These are phyloP conservation scores for Corticium candelabrum DNA, from an alignment of 37 sponge, comb jelly and placozoan genomes.

Conservation along the genomic window DNA sequence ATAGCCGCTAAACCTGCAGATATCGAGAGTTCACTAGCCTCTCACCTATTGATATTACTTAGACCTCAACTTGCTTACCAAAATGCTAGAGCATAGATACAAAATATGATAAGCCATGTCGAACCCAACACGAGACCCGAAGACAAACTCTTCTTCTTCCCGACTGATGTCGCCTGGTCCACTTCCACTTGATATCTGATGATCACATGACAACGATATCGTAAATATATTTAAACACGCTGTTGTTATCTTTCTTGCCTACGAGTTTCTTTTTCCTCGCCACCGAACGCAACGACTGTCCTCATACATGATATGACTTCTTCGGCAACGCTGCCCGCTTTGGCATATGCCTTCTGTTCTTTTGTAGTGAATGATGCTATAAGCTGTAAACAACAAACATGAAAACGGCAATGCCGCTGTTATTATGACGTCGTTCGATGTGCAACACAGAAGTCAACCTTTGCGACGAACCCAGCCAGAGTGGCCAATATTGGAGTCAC, in stretches of 20 bases:
- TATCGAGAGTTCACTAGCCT: background rate
- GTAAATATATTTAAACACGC: background rate
- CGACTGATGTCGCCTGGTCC: background rate
- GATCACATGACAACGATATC: background rate
- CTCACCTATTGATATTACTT: background rate
- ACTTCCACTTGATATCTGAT: background rate
- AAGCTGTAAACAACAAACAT: constrained; percentile 19
- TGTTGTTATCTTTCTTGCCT: background rate
- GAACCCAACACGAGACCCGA: background rate
- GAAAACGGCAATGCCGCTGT: constrained; percentile 3
- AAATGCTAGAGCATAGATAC: background rate
- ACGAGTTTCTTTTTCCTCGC: constrained; percentile 30
- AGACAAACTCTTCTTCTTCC: background rate
- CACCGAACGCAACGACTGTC: constrained; percentile 87
- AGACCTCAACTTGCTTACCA: constrained; percentile 2
- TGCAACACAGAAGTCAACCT: constrained; percentile 25
- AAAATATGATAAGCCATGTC: constrained; percentile 2
- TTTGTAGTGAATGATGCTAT: constrained; percentile 38
- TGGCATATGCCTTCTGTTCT: constrained; percentile 84
- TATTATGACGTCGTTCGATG: background rate
- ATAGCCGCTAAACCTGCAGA: constrained; percentile 38
- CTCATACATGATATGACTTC: constrained; percentile 77
- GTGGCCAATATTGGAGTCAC: constrained; percentile 53
- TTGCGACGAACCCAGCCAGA: constrained; percentile 25
- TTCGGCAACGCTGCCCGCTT: constrained; percentile 80